Evolutionary conservation across 2,113 vertebrate genomes (phyloP).

Genomic region (Ramphastos sulfuratus): DNA sequence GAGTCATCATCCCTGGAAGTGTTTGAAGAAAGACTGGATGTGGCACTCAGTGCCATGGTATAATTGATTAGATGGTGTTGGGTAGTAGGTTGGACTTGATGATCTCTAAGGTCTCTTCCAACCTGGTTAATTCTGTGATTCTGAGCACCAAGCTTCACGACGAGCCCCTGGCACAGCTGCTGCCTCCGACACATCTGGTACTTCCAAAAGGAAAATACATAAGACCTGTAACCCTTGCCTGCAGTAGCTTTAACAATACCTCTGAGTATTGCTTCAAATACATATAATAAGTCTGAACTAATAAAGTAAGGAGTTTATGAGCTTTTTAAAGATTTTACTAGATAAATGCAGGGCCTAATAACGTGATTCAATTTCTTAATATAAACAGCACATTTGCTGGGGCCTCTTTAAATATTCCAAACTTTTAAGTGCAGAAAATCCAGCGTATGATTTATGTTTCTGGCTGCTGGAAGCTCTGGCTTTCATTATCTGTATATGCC

Average conservation of each 20-base stretch:
- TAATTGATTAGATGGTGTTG: no score
- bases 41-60: no score
- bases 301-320: constrained; percentile 78
- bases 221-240: constrained; percentile 51
- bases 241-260: constrained; percentile 78
- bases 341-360: constrained; percentile 71
- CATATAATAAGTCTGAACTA: constrained; percentile 74
- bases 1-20: no score
- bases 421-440: constrained; percentile 23
- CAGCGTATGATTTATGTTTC: constrained; percentile 6
- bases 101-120: no score
- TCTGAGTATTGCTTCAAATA: constrained; percentile 75
- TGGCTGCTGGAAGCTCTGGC: constrained; percentile 42
- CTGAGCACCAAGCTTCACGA: background rate
- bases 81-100: no score
- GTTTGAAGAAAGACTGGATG: no score
- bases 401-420: constrained; percentile 54
- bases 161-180: background rate
- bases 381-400: constrained; percentile 48
- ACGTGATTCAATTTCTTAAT: constrained; percentile 65
- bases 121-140: no score
- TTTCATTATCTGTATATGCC: background rate
- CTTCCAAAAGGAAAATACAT: constrained; percentile 40
- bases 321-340: constrained; percentile 81
- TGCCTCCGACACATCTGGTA: background rate